phyloP scores from a whole-genome alignment of 2,888 invertebrate genomes.

The Phymatocera aterrima region DNA sequence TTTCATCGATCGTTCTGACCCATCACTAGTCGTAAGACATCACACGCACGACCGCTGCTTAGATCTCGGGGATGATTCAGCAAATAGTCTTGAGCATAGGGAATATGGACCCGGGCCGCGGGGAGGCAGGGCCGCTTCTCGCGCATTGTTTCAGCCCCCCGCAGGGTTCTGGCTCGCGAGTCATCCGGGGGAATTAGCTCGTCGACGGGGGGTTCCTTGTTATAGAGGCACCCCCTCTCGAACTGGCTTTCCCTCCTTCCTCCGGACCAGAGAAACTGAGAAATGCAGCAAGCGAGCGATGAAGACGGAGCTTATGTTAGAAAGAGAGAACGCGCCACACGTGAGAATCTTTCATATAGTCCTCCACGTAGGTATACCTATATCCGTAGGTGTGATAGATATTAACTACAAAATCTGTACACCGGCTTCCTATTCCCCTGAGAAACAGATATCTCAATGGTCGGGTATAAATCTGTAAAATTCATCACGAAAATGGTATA shows the following conservation, averaged over 20 bases:
- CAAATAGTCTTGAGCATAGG: slow-evolving; percentile 55
- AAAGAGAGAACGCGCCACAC: slow-evolving; percentile 32
- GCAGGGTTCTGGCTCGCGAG: slow-evolving; percentile 71
- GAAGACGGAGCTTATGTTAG: background rate
- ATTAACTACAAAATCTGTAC: background rate
- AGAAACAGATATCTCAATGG: background rate
- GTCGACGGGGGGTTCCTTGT: slow-evolving; percentile 73
- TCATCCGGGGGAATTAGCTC: slow-evolving; percentile 74
- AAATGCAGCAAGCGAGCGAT: slow-evolving; percentile 19
- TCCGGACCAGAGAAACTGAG: slow-evolving; percentile 19
- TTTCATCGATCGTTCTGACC: slow-evolving; percentile 53
- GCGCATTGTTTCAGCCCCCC: slow-evolving; percentile 74
- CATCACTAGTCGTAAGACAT: slow-evolving; percentile 59
- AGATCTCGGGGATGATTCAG: slow-evolving; percentile 58
- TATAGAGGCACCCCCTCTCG: slow-evolving; percentile 64
- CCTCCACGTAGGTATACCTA: background rate
- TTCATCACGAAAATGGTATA: background rate
- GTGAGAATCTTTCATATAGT: slow-evolving; percentile 33
- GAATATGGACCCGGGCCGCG: slow-evolving; percentile 50
- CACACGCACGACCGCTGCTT: slow-evolving; percentile 49
- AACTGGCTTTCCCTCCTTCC: slow-evolving; percentile 49
- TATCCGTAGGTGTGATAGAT: slow-evolving; percentile 34
- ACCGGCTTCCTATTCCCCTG: background rate
- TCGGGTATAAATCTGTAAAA: background rate
- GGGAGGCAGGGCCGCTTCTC: slow-evolving; percentile 63